Evolutionary conservation across 2,797 vertebrate species (phyloP).

Genomic region (Esox masquinongy): DNA sequence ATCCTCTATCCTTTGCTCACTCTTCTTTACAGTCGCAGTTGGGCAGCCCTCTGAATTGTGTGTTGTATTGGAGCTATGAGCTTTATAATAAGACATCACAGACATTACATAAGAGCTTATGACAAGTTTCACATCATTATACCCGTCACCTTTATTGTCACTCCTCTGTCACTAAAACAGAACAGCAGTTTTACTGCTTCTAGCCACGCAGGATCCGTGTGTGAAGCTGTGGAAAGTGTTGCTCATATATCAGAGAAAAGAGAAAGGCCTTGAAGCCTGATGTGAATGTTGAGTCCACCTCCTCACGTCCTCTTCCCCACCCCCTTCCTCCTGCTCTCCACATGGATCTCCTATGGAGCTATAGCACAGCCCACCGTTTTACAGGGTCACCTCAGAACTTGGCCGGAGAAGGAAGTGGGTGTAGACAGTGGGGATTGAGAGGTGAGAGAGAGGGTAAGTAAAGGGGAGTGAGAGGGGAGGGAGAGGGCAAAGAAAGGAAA

Average conservation of each 20-base stretch:
- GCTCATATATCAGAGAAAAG: slow-evolving; percentile 1
- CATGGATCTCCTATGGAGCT: slow-evolving; percentile 1
- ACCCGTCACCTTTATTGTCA: slow-evolving; percentile 22
- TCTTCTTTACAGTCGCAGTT: too few relatives aligned
- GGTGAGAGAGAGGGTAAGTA: background rate
- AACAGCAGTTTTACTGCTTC: slow-evolving; percentile 11
- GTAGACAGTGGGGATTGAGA: background rate
- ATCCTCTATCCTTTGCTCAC: too few relatives aligned
- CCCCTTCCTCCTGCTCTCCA: background rate
- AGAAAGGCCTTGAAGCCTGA: slow-evolving; percentile 11
- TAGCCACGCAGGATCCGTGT: slow-evolving; percentile 13
- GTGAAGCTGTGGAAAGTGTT: slow-evolving; percentile 12
- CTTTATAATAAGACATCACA: too few relatives aligned
- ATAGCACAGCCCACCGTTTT: background rate
- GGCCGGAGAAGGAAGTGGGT: background rate
- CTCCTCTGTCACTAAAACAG: slow-evolving; percentile 15
- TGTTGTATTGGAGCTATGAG: too few relatives aligned
- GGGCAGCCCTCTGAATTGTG: too few relatives aligned
- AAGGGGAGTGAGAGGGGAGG: background rate
- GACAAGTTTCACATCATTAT: background rate
- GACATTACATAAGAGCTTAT: too few relatives aligned
- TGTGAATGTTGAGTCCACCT: background rate
- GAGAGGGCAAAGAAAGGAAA: background rate
- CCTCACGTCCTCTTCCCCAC: background rate
- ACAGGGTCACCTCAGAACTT: background rate